These are phyloP conservation scores for Aphelinus certus DNA, from an alignment of 1,140 invertebrate species.

Conservation along the genomic window DNA sequence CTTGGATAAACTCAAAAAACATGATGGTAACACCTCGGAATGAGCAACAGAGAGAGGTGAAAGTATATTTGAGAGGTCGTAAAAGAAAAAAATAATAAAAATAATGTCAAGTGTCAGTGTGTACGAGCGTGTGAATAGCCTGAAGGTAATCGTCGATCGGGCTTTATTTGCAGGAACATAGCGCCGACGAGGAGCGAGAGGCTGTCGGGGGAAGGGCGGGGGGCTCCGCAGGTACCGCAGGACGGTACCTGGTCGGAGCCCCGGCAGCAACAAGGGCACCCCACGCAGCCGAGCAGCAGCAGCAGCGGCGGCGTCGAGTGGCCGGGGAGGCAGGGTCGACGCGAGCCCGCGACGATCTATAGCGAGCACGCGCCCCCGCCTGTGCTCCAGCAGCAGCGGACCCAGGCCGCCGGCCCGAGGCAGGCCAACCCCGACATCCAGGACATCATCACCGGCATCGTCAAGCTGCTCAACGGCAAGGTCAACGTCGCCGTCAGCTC, in stretches of 20 bases:
- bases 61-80: no score
- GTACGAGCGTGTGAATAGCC: no score
- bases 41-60: no score
- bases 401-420: conserved; percentile 63
- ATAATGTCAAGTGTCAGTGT: no score
- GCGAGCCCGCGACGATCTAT: conserved; percentile 59
- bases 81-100: no score
- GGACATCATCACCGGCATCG: conserved; percentile 90
- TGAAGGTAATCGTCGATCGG: no score
- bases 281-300: conserved; percentile 44
- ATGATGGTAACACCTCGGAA: no score
- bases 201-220: conserved; percentile 75
- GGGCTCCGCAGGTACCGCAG: conserved; percentile 73
- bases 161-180: conserved; percentile 45
- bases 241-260: conserved; percentile 71
- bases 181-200: conserved; percentile 51
- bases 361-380: conserved; percentile 53
- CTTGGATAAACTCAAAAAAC: no score
- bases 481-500: conserved; percentile 82
- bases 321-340: conserved; percentile 50
- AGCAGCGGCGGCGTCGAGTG: conserved; percentile 52
- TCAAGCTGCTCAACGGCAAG: conserved; percentile 88
- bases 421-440: conserved; percentile 84
- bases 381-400: conserved; percentile 52
- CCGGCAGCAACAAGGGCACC: conserved; percentile 56